These are phyloP conservation scores for Cyanoderma ruficeps DNA, from an alignment of 2,113 vertebrate genomes.

Conservation along the genomic window DNA sequence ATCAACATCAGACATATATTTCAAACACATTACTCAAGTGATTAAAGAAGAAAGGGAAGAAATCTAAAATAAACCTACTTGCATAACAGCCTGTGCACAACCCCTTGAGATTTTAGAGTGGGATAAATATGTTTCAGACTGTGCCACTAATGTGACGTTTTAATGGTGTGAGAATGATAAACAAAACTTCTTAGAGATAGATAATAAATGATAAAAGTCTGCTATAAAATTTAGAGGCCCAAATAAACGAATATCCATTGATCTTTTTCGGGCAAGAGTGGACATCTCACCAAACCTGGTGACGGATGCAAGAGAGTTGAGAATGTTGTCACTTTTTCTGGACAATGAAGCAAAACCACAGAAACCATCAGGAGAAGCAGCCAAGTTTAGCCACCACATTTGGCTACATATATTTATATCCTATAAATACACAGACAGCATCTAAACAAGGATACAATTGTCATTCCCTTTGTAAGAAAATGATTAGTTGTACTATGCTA, in stretches of 20 bases:
- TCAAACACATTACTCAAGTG: not conserved
- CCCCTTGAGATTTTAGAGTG: not conserved
- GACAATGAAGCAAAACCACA: not conserved
- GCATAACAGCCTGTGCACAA: not conserved
- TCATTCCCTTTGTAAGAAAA: not conserved
- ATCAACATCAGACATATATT: not conserved
- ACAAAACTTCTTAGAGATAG: not conserved
- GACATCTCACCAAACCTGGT: not conserved
- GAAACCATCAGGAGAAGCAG: not conserved
- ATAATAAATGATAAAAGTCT: not conserved
- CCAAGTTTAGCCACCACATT: not conserved
- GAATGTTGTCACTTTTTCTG: not conserved
- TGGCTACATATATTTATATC: not conserved
- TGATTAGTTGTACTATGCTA: not conserved
- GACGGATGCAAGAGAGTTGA: not conserved
- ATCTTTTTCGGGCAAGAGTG: not conserved
- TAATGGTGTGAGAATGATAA: not conserved
- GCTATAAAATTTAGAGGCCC: not conserved
- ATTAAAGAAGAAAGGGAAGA: slow-evolving; percentile 9
- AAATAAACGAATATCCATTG: not conserved
- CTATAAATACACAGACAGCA: not conserved
- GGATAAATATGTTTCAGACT: not conserved
- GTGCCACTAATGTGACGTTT: not conserved
- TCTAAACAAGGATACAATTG: not conserved
- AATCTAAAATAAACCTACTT: not conserved